Base-by-base conservation (phyloP, 1,140 invertebrate species). In the Dendrolimus punctatus region DNA sequence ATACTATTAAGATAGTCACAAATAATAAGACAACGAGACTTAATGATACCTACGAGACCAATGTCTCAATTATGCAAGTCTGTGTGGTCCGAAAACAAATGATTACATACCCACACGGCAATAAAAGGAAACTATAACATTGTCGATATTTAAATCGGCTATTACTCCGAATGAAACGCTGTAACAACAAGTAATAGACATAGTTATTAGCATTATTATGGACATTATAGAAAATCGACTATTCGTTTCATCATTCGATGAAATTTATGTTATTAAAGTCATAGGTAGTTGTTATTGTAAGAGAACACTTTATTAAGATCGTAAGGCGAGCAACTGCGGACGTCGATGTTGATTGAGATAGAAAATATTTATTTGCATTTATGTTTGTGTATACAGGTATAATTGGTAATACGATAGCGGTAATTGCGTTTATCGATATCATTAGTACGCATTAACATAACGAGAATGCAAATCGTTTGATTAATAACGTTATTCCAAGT, bases 1-100 rank as follows among this genome's bases (percentile, higher is more conserved):
- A 23, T 23, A 23, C 23, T 23, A 23, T 23, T 23, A 23, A 23
- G 23, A 23, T 23, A 23, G 23, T 23, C 23, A 23, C 23, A 55
- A 63, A 65, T 61, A 65, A 66, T 57, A 66, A 60, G 60, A 62
- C 51, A 61, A 66, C 46, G 54, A 60, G 44, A 51, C 58, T 60
- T 76, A 78, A 78, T 78, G 72, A 73, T 75, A 74, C 62, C 57
- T 67, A 80, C 23, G 23, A 23, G 23, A 23, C 23, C 60, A 75
- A 82, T 82, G 80, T 82, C 81, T 85, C 77, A 76, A 85, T 85
- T 79, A 80, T 64, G 51, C 57, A 53, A 60, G 46, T 57, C 61
- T 80, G 81, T 84, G 81, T 80, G 81, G 81, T 82, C 81, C 64
- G 61, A 69, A 76, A 73, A 53, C 23, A 23, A 23, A 23, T 23